Evolutionary conservation across 2,113 vertebrate species (phyloP), one percentile per base, ranked within the genome.

Genomic region (Heptranchias perlo): DNA sequence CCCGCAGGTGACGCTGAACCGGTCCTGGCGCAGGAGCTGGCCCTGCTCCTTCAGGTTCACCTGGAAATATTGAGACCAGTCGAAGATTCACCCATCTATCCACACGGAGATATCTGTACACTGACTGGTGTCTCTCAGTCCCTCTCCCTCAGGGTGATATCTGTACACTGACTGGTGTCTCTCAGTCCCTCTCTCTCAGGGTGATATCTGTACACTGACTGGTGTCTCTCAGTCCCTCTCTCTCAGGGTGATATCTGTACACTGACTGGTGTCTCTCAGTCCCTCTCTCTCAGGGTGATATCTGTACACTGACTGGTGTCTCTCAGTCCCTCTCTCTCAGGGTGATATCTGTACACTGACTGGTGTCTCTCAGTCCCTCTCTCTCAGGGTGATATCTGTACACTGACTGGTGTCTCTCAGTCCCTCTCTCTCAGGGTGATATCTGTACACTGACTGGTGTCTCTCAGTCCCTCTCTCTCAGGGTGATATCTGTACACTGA

Each of bases 1-100:
- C 10, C 98, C 98, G 3, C 98, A 98, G 49, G 98, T 98, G 95
- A 98, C 97, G 0, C 97, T 98, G 96, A 99, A 98, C 96, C 98
- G 98, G 28, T 98, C 98, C 69, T 98, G 98, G 14, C 98, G 98
- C 95, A 99, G 97, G 96, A 99, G 97, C 67, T 98, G 98, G 0
- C 99, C 99, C 0, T 98, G 98, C 96, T 98, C 98, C 8, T 97
- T 97, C 96, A 98, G 96, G 95, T 97, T 97, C 96, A 97, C 96
- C 98, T 98, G 96, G 39, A 86, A 96, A 28, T 44, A 64, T 6
- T 69, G 62, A 47, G 49, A 95, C 25, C 11, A 16, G 1, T 2
- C 0, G 21, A 1, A 87, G 16, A 86, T 25, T 25, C 14, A 82
- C 28, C 7, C 65, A 28, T 10, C 31, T 25, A 69, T 69, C 25